A percentile compares a stretch with the other conserved stretches of the same genome.
Evolutionary conservation across 2,797 vertebrate genomes (phyloP).

Genomic region (Semotilus atromaculatus): DNA sequence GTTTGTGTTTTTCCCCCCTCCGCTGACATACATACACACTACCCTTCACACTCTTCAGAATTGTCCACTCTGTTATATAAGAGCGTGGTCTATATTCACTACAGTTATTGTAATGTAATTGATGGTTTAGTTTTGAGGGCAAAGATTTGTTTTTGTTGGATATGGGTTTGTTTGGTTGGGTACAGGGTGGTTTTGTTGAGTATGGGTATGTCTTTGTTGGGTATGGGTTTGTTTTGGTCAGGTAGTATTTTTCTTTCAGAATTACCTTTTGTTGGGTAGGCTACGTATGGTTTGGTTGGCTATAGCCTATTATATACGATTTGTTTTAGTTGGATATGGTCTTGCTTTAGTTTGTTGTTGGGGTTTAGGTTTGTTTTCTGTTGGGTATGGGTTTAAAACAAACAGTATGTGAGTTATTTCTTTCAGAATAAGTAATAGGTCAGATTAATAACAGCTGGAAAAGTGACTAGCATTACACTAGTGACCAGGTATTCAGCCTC

Average conservation of each 20-base stretch:
- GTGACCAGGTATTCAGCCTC: not conserved
- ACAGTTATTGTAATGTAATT: no score
- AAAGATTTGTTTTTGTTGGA: not conserved
- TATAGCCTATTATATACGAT: no score
- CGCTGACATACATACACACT: conserved; percentile 5
- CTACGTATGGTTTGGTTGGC: not conserved
- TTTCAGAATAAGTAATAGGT: not conserved
- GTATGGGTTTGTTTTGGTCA: not conserved
- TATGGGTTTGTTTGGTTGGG: not conserved
- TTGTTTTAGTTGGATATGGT: not conserved
- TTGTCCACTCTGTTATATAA: not conserved
- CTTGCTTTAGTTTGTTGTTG: not conserved
- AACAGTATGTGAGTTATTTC: not conserved
- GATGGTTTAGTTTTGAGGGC: no score
- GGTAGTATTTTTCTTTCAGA: not conserved
- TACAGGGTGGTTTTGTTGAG: not conserved
- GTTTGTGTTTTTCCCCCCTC: not conserved
- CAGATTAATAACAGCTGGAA: not conserved
- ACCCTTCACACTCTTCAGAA: conserved; percentile 2
- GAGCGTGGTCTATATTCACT: not conserved
- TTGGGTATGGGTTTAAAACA: not conserved
- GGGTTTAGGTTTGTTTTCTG: not conserved
- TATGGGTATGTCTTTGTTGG: not conserved
- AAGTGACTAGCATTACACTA: not conserved
- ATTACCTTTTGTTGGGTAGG: not conserved